These are phyloP conservation scores for Toxostoma redivivum DNA, from an alignment of 2,113 vertebrate genomes.

Conservation along the genomic window DNA sequence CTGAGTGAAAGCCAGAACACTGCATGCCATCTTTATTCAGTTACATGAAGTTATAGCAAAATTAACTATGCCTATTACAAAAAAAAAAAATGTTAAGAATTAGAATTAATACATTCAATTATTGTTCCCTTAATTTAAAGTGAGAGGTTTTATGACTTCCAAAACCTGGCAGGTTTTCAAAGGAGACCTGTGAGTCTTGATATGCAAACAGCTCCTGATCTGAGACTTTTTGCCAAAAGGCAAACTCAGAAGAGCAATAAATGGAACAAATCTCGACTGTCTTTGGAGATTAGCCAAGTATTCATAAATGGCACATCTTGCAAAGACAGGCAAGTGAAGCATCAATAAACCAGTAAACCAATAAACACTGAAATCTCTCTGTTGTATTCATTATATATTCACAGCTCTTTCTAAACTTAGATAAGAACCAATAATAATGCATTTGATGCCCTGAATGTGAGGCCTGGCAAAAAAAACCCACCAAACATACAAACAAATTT, in stretches of 20 bases:
- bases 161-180: slow-evolving; percentile 40
- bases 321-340: slow-evolving; percentile 9
- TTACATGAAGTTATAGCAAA: neutral
- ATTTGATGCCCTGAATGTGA: slow-evolving; percentile 38
- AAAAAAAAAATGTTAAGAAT: neutral
- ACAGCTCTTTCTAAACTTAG: slow-evolving; percentile 55
- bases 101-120: slow-evolving; percentile 12
- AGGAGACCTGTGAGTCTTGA: slow-evolving; percentile 35
- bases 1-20: neutral
- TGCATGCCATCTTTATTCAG: neutral
- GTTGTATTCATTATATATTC: slow-evolving; percentile 33
- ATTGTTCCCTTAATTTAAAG: slow-evolving; percentile 6
- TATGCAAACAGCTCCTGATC: slow-evolving; percentile 15
- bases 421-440: slow-evolving; percentile 54
- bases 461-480: neutral
- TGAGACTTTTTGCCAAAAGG: slow-evolving; percentile 55
- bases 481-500: neutral
- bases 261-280: slow-evolving; percentile 49
- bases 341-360: slow-evolving; percentile 34
- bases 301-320: slow-evolving; percentile 10
- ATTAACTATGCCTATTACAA: neutral
- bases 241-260: slow-evolving; percentile 48
- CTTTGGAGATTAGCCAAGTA: slow-evolving; percentile 53
- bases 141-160: neutral
- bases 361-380: slow-evolving; percentile 40